Evolutionary conservation across 2,888 invertebrate species (phyloP), one percentile per base, ranked within the genome.

Genomic region (Panzeria rudis): DNA sequence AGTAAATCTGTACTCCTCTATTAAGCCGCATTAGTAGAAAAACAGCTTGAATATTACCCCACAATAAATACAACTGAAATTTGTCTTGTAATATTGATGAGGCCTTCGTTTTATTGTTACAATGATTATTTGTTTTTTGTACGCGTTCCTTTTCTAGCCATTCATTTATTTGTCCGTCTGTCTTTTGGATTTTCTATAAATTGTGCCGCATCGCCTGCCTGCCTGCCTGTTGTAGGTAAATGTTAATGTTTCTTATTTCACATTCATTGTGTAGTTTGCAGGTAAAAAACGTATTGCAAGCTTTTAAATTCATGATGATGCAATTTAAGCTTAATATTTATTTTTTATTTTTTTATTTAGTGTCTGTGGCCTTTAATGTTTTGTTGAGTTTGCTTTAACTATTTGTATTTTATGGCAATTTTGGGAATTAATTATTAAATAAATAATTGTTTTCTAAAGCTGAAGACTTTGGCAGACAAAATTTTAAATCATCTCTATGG

Each of bases 31-130:
- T 32, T 71, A 62, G 54, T 35, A 59, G 50, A 72, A 52, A 69
- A 61, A 59, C 68, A 62, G 47, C 54, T 52, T 77, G 62, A 81
- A 73, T 81, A 84, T 81, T 81, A 69, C 68, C 52, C 73, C 25
- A 59, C 61, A 61, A 50, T 61, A 62, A 23, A 32, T 71, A 84
- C 77, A 84, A 84, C 72, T 62, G 77, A 84, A 81, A 84, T 84
- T 84, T 84, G 84, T 84, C 84, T 80, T 84, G 64, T 32, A 79
- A 72, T 84, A 81, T 77, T 77, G 77, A 84, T 81, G 80, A 81
- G 73, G 47, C 83, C 69, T 56, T 56, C 59, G 54, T 25, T 78
- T 72, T 78, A 72, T 72, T 64, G 66, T 56, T 77, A 61, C 68
- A 66, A 61, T 52, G 35, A 41, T 52, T 73, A 38, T 69, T 41